Conservation (phyloP, 1,140 invertebrate genomes). For the Drosophila sulfurigaster region DNA sequence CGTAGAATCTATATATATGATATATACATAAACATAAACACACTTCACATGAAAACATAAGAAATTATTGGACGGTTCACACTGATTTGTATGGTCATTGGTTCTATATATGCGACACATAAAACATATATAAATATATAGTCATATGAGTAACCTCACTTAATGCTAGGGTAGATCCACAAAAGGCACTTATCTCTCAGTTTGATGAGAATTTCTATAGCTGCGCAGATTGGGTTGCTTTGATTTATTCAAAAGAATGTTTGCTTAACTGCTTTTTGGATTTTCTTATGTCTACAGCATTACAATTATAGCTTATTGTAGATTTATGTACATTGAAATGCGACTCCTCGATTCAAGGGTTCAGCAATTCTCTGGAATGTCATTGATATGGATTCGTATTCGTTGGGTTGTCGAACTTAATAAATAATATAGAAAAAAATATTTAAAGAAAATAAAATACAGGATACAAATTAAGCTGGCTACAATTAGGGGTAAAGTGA, state of each 20-base stretch:
- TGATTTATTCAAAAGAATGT: neutral
- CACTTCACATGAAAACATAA: slow-evolving; percentile 71
- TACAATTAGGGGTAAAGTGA: slow-evolving; percentile 47
- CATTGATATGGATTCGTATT: slow-evolving; percentile 84
- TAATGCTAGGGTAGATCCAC: slow-evolving; percentile 30
- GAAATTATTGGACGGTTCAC: slow-evolving; percentile 81
- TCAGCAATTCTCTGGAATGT: slow-evolving; percentile 66
- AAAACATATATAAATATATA: slow-evolving; percentile 49
- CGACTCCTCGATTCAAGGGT: neutral
- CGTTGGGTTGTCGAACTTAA: slow-evolving; percentile 79
- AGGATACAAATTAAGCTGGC: slow-evolving; percentile 17
- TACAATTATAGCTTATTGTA: slow-evolving; percentile 15
- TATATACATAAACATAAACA: slow-evolving; percentile 46
- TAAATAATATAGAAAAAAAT: slow-evolving; percentile 15
- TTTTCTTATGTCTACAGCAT: slow-evolving; percentile 1
- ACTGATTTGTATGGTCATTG: slow-evolving; percentile 77
- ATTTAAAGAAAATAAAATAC: neutral
- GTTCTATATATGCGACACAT: slow-evolving; percentile 29
- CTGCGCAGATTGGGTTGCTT: neutral
- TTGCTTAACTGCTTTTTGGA: neutral
- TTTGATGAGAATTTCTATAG: slow-evolving; percentile 1
- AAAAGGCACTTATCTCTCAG: slow-evolving; percentile 49
- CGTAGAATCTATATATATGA: slow-evolving; percentile 13
- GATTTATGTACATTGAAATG: slow-evolving; percentile 53
- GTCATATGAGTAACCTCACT: slow-evolving; percentile 37